A percentile compares a stretch with the other conserved stretches of the same genome.
Conservation (phyloP, 1,140 invertebrate species). For the Babylonia areolata region DNA sequence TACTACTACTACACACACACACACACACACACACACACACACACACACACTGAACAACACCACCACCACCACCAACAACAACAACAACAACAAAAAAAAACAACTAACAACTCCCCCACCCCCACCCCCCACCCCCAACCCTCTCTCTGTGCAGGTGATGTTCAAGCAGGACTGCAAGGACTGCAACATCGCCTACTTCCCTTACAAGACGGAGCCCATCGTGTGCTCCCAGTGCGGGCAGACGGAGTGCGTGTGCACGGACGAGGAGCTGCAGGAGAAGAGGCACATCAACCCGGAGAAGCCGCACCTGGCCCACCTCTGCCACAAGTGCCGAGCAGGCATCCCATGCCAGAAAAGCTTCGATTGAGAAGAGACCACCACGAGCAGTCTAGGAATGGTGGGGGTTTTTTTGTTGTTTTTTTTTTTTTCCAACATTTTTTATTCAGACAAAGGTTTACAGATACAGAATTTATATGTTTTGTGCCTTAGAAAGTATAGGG, state of each 20-base stretch:
- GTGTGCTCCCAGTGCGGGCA: conserved; percentile 50
- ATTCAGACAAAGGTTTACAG: too few relatives aligned
- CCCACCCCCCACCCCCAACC: too few relatives aligned
- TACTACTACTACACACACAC: conserved; percentile 1
- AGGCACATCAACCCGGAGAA: conserved; percentile 52
- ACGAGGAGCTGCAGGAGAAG: conserved; percentile 27
- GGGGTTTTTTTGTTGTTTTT: too few relatives aligned
- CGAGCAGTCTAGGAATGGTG: not conserved
- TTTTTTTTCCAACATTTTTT: too few relatives aligned
- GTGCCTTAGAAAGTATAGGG: too few relatives aligned
- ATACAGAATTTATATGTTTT: too few relatives aligned
- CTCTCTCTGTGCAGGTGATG: conserved; percentile 34
- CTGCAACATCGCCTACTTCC: conserved; percentile 46
- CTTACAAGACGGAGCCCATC: conserved; percentile 53
- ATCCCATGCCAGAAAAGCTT: conserved; percentile 32
- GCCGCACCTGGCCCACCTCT: conserved; percentile 53
- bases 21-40: conserved; percentile 25
- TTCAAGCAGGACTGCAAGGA: conserved; percentile 59
- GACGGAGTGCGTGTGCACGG: conserved; percentile 44
- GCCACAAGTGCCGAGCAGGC: conserved; percentile 53
- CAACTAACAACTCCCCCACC: not conserved
- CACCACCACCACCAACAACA: not conserved
- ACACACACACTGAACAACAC: not conserved
- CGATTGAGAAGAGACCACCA: too few relatives aligned
- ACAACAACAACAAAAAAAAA: not conserved